Base-by-base conservation (phyloP, 2,888 invertebrate species). In the Antheraea yamamai region DNA sequence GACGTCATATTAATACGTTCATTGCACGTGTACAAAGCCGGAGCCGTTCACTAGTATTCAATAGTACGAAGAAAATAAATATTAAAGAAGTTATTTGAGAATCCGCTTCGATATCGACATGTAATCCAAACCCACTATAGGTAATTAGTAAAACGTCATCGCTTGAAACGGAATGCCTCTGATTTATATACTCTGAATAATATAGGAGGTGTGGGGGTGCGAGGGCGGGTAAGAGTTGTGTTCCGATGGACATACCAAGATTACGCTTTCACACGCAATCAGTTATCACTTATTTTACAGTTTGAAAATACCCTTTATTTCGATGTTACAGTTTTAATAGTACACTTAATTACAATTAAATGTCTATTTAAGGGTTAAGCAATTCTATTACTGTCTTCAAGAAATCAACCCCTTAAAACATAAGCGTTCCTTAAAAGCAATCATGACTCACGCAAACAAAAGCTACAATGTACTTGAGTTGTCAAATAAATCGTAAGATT, bases 181-280 rank as follows among this genome's bases (percentile, higher is more conserved):
- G 26, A 64, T 64, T 64, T 64, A 26, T 64, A 23, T 64, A 64
- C 26, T 26, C 64, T 12, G 16, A 64, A 64, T 16, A 26, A 16
- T 64, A 23, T 23, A 7, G 58, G 58, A 7, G 58, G 58, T n/a
- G 64, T 1, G 26, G 4, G 64, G 26, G 12, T 8, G 12, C 3
- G 12, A 23, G 64, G 23, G 14, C 12, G 64, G 12, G 26, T 14
- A 10, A 23, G 64, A 26, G 64, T 6, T 6, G 2, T 10, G 12
- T 12, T 23, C 12, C 12, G 47, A 14, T 64, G 12, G 64, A 4
- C 58, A 58, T 58, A 4, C 18, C 30, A 66, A 66, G 64, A 30
- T 30, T 66, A 66, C 18, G 30, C 26, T 66, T 66, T 66, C 64
- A 66, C 64, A 66, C 30, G 64, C 64, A 66, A 66, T 66, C 16